A percentile compares a stretch with the other conserved stretches of the same genome.
Evolutionary conservation across 2,797 vertebrate genomes (phyloP).

Genomic region (Psittacula derbiana): DNA sequence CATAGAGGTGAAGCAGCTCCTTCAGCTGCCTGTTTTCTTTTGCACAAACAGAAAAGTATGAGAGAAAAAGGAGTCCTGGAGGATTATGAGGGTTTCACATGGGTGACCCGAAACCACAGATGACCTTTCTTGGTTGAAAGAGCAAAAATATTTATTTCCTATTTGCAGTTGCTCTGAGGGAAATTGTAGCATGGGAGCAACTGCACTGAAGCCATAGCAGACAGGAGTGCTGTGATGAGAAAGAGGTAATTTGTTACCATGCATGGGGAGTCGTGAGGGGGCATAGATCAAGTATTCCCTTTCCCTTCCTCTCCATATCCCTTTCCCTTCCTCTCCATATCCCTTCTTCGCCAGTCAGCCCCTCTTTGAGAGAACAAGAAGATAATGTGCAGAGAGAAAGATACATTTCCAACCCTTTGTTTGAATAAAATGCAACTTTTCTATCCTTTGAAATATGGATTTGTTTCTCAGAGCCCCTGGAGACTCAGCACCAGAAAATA

Average conservation of each 20-base stretch:
- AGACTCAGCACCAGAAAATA: conserved; percentile 16
- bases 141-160: neutral
- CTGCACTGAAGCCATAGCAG: neutral
- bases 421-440: neutral
- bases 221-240: neutral
- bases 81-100: neutral
- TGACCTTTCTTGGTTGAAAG: neutral
- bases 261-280: neutral
- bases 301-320: neutral
- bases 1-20: neutral
- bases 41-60: neutral
- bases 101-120: neutral
- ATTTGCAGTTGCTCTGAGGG: neutral
- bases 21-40: conserved; percentile 1
- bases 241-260: neutral
- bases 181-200: neutral
- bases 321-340: neutral
- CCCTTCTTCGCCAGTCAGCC: neutral
- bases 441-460: neutral
- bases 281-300: neutral
- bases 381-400: neutral
- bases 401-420: neutral
- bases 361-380: neutral
- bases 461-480: neutral
- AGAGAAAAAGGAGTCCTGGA: neutral